These are phyloP conservation scores for Psilopogon haemacephalus DNA, from an alignment of 2,113 vertebrate species.

Conservation along the genomic window DNA sequence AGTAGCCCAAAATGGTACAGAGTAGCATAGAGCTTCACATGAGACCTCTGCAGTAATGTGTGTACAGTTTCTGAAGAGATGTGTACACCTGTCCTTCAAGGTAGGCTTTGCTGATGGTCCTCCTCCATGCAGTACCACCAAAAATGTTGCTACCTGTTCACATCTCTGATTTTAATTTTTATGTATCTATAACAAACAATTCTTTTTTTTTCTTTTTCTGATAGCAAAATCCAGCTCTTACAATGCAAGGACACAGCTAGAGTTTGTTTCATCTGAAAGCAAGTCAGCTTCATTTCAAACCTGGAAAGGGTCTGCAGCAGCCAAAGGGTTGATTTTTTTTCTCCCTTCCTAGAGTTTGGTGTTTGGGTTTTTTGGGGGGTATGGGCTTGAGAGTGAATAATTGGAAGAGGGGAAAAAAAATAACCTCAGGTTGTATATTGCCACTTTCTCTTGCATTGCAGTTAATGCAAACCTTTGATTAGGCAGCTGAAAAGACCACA, in stretches of 20 bases:
- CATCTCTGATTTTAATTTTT: neutral
- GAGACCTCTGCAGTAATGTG: neutral
- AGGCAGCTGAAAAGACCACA: conserved; percentile 76
- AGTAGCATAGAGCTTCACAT: neutral
- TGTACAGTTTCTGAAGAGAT: neutral
- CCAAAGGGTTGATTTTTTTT: neutral
- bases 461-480: conserved; percentile 75
- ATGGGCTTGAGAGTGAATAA: conserved; percentile 15
- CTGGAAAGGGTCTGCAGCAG: neutral
- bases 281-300: neutral
- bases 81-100: neutral
- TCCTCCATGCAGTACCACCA: neutral
- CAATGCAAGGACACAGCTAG: neutral
- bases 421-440: conserved; percentile 54
- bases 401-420: conserved; percentile 33
- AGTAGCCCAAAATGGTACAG: neutral
- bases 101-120: neutral
- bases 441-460: conserved; percentile 50
- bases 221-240: neutral
- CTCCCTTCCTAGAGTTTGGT: neutral
- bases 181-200: neutral
- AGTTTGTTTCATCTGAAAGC: neutral
- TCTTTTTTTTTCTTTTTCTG: neutral
- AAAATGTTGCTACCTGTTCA: neutral
- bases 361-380: neutral